Base-by-base conservation (phyloP, 2,888 invertebrate genomes). In the Drosophila koepferae region DNA sequence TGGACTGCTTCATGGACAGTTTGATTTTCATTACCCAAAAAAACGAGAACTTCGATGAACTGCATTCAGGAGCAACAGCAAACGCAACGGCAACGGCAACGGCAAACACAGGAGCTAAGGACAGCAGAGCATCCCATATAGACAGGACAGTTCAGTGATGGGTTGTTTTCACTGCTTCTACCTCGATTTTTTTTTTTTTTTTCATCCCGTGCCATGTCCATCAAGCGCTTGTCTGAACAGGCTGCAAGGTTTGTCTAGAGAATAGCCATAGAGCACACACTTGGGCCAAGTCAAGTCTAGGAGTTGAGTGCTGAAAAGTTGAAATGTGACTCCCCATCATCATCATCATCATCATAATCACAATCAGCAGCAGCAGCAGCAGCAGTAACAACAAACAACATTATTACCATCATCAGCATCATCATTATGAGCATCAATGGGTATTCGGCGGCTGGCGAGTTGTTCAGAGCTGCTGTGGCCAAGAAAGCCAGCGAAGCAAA, bases 401-500 rank as follows among this genome's bases (percentile, higher is more conserved):
- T 51, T 36, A 51, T 36, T 14, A 7, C 18, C 40, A 56, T 41
- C 41, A 18, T 4, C 38, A 55, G 41, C 28, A 18, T 2, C 46
- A 44, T 16, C 58, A 20, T 10, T n/a, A 23, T 41, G 34, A 54
- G 54, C 53, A 53, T 46, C 65, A 53, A 64, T 70, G 63, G 44
- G 44, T 40, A 59, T 63, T 59, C 63, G 40, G 40, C 46, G 58
- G 51, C 68, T 43, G 64, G 23, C 51, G 59, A 70, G 63, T 78
- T 72, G 55, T 62, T 54, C 49, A 63, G 66, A 63, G 66, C 59
- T 63, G 76, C 72, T 71, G 60, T 74, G 82, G 83, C 85, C 85
- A 80, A 79, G 86, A 77, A 85, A 81, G 81, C 83, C 81, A 88
- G 85, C 87, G 87, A 85, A 88, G 87, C 87, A 87, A 87, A 87